Evolutionary conservation across 2,113 vertebrate genomes (phyloP).

Genomic region (Pelvicachromis taeniatus): DNA sequence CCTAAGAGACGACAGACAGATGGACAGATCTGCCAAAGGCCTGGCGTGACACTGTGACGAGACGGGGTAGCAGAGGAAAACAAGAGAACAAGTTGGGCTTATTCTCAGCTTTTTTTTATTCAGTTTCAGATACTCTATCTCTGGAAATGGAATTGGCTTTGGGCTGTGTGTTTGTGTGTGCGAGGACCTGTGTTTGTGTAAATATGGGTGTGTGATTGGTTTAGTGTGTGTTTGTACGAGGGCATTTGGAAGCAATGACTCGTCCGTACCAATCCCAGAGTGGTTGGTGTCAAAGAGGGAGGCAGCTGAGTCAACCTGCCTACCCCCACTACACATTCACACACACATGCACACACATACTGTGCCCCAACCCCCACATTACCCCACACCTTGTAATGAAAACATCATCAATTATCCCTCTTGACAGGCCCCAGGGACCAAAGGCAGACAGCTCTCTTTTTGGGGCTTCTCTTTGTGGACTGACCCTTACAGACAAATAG

Average conservation of each 20-base stretch:
- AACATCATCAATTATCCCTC: slow-evolving; percentile 90
- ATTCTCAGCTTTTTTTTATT: slow-evolving; percentile 31
- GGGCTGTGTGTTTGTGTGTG: slow-evolving; percentile 28
- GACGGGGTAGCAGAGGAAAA: slow-evolving; percentile 19
- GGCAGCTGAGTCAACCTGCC: slow-evolving; percentile 81
- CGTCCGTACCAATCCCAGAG: slow-evolving; percentile 69
- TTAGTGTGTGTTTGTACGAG: background rate
- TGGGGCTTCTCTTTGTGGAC: slow-evolving; percentile 79
- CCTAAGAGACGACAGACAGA: slow-evolving; percentile 46
- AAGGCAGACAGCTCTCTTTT: slow-evolving; percentile 75
- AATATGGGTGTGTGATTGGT: background rate
- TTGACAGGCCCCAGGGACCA: slow-evolving; percentile 81
- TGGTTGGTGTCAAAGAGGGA: slow-evolving; percentile 73
- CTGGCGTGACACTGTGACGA: slow-evolving; percentile 49
- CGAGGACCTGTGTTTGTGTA: background rate
- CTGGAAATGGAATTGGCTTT: slow-evolving; percentile 21
- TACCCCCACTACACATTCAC: slow-evolving; percentile 30
- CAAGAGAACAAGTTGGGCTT: slow-evolving; percentile 49
- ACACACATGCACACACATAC: slow-evolving; percentile 8
- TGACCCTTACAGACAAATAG: slow-evolving; percentile 56
- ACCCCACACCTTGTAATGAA: slow-evolving; percentile 87
- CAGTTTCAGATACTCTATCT: slow-evolving; percentile 44
- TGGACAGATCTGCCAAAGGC: slow-evolving; percentile 53
- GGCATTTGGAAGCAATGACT: slow-evolving; percentile 75
- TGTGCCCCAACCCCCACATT: slow-evolving; percentile 75